These are phyloP conservation scores for Seira musarum DNA, from an alignment of 2,888 invertebrate genomes.

Conservation along the genomic window DNA sequence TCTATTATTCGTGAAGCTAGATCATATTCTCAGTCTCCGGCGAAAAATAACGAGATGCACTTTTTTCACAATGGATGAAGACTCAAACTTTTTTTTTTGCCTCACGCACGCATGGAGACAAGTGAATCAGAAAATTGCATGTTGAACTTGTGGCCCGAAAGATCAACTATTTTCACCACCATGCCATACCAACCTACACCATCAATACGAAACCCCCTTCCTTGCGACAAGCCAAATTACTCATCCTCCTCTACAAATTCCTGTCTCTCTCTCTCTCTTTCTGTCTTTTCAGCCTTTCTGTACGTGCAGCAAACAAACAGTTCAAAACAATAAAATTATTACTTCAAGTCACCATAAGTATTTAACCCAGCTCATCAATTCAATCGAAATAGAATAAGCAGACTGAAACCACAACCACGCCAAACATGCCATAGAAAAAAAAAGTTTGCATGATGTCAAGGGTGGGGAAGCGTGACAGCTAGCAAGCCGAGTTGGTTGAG, in stretches of 20 bases:
- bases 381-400: too few species aligned
- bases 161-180: not conserved
- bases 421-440: slow-evolving; percentile 19
- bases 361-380: too few species aligned
- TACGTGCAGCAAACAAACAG: slow-evolving; percentile 29
- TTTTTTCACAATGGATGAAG: too few species aligned
- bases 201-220: too few species aligned
- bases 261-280: not conserved
- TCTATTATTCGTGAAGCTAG: too few species aligned
- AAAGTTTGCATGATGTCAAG: slow-evolving; percentile 51
- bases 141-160: too few species aligned
- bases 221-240: slow-evolving; percentile 31
- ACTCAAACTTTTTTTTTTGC: too few species aligned
- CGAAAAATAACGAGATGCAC: too few species aligned
- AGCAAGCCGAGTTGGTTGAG: slow-evolving; percentile 40
- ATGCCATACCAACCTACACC: not conserved
- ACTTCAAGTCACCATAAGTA: slow-evolving; percentile 28
- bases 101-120: too few species aligned
- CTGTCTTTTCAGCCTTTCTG: too few species aligned
- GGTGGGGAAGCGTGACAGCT: slow-evolving; percentile 52
- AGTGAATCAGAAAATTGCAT: too few species aligned
- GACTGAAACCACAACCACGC: slow-evolving; percentile 41
- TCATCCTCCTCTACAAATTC: slow-evolving; percentile 15
- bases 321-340: slow-evolving; percentile 53
- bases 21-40: too few species aligned